These are phyloP conservation scores for Macaca fascicularis DNA, from an alignment of 2,113 vertebrate species.

Conservation along the genomic window DNA sequence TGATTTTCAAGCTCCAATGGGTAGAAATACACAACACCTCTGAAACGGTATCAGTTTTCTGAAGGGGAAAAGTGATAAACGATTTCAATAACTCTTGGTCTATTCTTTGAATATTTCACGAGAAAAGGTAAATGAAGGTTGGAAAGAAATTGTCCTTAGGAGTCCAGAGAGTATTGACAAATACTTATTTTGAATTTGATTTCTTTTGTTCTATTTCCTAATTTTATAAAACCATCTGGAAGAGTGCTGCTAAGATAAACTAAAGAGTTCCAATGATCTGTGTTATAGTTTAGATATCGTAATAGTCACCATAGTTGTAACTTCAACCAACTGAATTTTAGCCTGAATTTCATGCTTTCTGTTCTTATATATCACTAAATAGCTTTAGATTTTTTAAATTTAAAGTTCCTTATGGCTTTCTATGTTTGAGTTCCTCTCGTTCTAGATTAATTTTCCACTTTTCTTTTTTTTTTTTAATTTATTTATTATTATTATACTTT, in stretches of 20 bases:
- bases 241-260: not conserved
- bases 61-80: not conserved
- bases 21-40: not conserved
- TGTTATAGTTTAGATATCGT: not conserved
- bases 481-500: too few relatives aligned
- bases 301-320: not conserved
- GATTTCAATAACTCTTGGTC: conserved; percentile 35
- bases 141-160: not conserved
- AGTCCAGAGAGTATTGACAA: not conserved
- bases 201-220: conserved; percentile 12
- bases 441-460: not conserved
- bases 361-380: not conserved
- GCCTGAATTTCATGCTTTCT: not conserved
- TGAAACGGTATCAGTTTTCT: not conserved
- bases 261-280: not conserved
- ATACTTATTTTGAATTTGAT: not conserved
- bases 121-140: conserved; percentile 11
- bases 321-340: not conserved
- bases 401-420: too few relatives aligned
- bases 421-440: not conserved
- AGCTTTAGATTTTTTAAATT: not conserved
- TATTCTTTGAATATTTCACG: conserved; percentile 12
- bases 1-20: not conserved
- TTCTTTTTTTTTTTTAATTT: not conserved
- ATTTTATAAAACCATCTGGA: conserved; percentile 12